Base-by-base conservation (phyloP, 2,797 vertebrate genomes). In the Kryptopterus vitreolus region DNA sequence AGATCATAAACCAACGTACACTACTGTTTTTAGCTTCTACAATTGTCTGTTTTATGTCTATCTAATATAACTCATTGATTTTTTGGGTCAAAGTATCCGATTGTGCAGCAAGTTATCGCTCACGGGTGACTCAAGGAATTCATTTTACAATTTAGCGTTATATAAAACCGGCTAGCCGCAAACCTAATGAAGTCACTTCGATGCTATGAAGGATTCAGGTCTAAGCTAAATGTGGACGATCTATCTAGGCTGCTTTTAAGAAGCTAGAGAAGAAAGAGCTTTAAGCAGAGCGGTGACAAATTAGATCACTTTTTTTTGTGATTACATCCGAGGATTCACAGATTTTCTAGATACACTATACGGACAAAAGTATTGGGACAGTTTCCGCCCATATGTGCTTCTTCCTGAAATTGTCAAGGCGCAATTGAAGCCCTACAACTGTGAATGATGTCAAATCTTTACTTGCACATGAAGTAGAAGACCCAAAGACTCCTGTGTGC, bases 161-260 rank as follows among this genome's bases (percentile, higher is more conserved):
- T 78, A 38, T 46, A 58, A n/a, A n/a, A 38, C 65, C 52, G 68
- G 48, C 31, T 22, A 43, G 76, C 76, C 65, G 29, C 33, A 68
- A 29, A 58, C 29, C 65, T 58, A 70, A 69, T 57, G 12, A 69
- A 69, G 68, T 77, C 31, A 77, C 22, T 4, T 22, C 48, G 29
- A 26, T 2, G 35, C 62, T 29, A 33, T 66, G 7, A 66, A 77
- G 33, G 76, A 65, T 24, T 77, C 31, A 15, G 74, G 43, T 29
- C 26, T 63, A 52, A 38, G 20, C 20, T 38, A 68, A 59, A 55
- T 59, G 33, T 26, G 18, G 58, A 74, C 53, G 59, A 73, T 24
- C 53, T 73, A 15, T 74, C n/a, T 57, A 55, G 52, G 50, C 70
- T 72, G 29, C 13, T 72, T 26, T 53, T 71, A 20, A 33, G 29